Evolutionary conservation across 1,140 invertebrate genomes (phyloP).

Genomic region (Pantala flavescens): DNA sequence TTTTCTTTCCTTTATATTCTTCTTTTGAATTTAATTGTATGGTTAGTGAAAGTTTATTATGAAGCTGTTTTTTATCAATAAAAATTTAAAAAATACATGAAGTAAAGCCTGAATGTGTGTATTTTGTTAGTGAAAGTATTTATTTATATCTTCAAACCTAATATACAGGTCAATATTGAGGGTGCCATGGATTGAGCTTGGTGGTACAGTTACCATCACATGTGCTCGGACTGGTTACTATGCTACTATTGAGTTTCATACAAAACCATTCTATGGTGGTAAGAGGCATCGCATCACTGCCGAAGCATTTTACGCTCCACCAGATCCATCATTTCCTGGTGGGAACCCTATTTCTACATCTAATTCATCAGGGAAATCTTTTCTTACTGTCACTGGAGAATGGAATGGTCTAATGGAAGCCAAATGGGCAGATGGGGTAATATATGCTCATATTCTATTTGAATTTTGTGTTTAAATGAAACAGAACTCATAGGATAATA

Average conservation of each 20-base stretch:
- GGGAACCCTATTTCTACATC: constrained; percentile 51
- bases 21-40: no score
- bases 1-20: no score
- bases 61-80: no score
- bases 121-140: no score
- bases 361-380: constrained; percentile 70
- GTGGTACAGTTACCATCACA: constrained; percentile 75
- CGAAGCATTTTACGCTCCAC: constrained; percentile 58
- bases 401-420: constrained; percentile 94
- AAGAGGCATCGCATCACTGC: constrained; percentile 83
- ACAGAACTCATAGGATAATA: no score
- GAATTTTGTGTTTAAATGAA: no score
- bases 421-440: constrained; percentile 70
- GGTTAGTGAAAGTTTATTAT: no score
- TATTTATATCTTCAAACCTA: no score
- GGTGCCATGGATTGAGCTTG: constrained; percentile 93
- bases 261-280: constrained; percentile 95
- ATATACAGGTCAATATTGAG: constrained; percentile 75
- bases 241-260: constrained; percentile 84
- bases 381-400: constrained; percentile 78
- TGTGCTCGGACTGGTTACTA: constrained; percentile 83
- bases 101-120: no score
- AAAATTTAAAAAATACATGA: no score
- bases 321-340: constrained; percentile 43
- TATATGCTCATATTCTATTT: constrained; percentile 25